phyloP scores from a whole-genome alignment of 2,797 vertebrate genomes.

The Danio kyathit region DNA sequence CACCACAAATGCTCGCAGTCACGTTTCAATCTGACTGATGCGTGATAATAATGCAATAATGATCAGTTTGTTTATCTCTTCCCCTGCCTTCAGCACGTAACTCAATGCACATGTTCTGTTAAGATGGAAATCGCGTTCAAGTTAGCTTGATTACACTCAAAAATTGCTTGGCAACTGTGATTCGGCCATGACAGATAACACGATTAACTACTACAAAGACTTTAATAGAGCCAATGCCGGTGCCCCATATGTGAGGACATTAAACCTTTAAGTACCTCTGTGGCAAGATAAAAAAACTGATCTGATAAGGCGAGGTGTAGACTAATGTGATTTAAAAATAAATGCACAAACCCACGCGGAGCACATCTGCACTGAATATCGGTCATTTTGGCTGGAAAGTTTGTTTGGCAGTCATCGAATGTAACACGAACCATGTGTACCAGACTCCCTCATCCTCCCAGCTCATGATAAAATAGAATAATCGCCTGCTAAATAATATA shows the following conservation, averaged over 20 bases:
- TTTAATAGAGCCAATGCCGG: constrained; percentile 36
- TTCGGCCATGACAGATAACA: constrained; percentile 46
- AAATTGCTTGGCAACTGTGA: constrained; percentile 33
- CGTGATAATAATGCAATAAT: constrained; percentile 34
- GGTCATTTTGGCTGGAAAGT: constrained; percentile 38
- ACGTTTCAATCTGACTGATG: constrained; percentile 28
- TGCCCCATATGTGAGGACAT: constrained; percentile 41
- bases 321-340: constrained; percentile 59
- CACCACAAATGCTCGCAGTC: constrained; percentile 15
- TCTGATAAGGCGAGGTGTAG: constrained; percentile 54
- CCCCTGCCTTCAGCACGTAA: constrained; percentile 23
- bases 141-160: constrained; percentile 40
- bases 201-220: constrained; percentile 50
- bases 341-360: constrained; percentile 39
- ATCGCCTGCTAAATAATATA: constrained; percentile 32
- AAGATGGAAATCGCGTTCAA: constrained; percentile 35
- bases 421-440: constrained; percentile 54
- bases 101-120: constrained; percentile 38
- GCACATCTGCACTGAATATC: constrained; percentile 54
- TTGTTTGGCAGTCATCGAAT: constrained; percentile 35
- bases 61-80: constrained; percentile 41
- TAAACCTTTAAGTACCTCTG: constrained; percentile 49
- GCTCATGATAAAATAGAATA: constrained; percentile 29
- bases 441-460: constrained; percentile 41
- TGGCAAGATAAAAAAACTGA: constrained; percentile 53